Conservation (phyloP, 1,140 invertebrate genomes). For the Brachionus rubens region DNA sequence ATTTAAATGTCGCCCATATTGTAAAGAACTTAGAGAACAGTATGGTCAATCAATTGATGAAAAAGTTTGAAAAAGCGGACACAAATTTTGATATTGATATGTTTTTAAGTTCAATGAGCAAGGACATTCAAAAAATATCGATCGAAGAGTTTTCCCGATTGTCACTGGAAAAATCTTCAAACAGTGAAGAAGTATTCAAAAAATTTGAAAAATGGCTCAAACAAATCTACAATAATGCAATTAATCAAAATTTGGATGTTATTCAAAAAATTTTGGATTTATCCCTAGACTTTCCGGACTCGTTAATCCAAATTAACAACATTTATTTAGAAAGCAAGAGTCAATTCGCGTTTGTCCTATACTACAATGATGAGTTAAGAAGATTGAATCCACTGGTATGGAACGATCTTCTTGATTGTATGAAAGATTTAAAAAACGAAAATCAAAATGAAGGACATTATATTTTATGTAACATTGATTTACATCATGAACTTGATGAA, state of each 20-base stretch:
- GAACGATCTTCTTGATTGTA: neutral
- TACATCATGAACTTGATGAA: neutral
- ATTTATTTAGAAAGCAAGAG: neutral
- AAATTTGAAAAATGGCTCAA: conserved; percentile 5
- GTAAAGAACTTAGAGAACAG: neutral
- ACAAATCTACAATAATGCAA: neutral
- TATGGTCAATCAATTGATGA: neutral
- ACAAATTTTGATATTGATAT: neutral
- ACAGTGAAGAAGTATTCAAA: neutral
- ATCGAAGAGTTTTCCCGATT: neutral
- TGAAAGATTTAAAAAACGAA: neutral
- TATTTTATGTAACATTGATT: neutral
- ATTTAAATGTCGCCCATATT: neutral
- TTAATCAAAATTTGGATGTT: neutral
- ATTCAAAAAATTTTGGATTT: neutral
- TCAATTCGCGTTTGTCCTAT: neutral
- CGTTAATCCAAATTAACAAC: neutral
- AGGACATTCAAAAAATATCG: neutral
- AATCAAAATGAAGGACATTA: neutral
- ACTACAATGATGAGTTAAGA: conserved; percentile 5
- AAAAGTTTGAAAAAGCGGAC: neutral
- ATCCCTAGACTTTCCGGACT: neutral
- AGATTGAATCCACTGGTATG: neutral
- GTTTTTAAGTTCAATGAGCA: neutral
- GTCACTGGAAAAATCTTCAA: neutral